A percentile compares a stretch with the other conserved stretches of the same genome.
Evolutionary conservation across 2,888 invertebrate species (phyloP).

Genomic region (Synergus itoensis): DNA sequence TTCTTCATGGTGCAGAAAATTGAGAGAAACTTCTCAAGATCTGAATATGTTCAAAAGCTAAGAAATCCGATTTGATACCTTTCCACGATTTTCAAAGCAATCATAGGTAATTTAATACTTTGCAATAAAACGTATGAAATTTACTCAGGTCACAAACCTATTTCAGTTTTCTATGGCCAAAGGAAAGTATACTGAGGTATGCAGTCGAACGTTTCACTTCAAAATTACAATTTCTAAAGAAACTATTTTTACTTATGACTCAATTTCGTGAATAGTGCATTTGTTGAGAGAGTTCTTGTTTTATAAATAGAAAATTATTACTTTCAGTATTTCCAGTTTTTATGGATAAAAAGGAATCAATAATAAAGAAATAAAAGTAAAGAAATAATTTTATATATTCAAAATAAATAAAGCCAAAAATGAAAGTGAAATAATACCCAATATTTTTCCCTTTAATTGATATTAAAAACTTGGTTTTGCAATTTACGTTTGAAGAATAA

Average conservation of each 20-base stretch:
- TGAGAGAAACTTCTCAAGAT: constrained; percentile 13
- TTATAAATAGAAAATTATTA: background rate
- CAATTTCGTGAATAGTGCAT: background rate
- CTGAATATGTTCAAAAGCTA: background rate
- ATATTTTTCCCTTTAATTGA: no score
- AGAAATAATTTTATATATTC: no score
- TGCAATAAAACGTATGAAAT: constrained; percentile 10
- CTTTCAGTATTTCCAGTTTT: no score
- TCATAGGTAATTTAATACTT: background rate
- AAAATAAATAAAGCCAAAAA: no score
- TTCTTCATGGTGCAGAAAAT: constrained; percentile 15
- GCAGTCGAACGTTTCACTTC: background rate
- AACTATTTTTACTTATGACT: constrained; percentile 9
- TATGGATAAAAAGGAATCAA: no score
- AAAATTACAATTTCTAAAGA: constrained; percentile 14
- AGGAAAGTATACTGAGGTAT: background rate
- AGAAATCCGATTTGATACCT: constrained; percentile 15
- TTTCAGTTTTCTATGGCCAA: constrained; percentile 17
- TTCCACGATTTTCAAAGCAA: background rate
- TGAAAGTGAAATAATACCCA: no score
- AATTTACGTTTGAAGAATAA: no score
- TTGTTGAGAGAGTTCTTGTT: background rate
- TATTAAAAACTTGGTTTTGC: no score
- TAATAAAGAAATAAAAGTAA: no score
- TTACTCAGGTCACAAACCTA: constrained; percentile 7